Conservation (phyloP, 2,888 invertebrate genomes). For the Leptopilina myrica region DNA sequence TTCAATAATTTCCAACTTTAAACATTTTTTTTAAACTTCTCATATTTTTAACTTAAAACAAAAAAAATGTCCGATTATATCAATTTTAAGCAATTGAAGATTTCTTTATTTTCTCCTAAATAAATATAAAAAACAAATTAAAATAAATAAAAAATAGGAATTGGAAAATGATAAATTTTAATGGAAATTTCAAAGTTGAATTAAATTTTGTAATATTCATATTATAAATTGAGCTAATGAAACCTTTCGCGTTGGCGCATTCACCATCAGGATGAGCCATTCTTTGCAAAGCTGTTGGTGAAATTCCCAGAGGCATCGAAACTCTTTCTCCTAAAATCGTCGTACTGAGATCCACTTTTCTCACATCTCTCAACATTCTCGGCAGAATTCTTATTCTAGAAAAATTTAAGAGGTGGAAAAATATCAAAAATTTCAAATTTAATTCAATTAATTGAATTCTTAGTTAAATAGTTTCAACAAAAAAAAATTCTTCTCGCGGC, state of each 20-base stretch:
- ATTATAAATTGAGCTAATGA: conserved; percentile 33
- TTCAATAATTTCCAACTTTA: not conserved
- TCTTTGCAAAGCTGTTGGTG: conserved; percentile 94
- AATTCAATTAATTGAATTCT: too few relatives aligned
- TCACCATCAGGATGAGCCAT: conserved; percentile 95
- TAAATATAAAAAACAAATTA: too few relatives aligned
- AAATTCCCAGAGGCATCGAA: conserved; percentile 87
- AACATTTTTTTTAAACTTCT: not conserved
- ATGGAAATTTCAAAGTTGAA: conserved; percentile 11
- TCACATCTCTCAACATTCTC: conserved; percentile 86
- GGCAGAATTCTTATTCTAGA: conserved; percentile 88
- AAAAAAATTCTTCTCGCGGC: too few relatives aligned
- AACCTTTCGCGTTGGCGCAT: conserved; percentile 88
- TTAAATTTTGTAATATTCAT: conserved; percentile 41
- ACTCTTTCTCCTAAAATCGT: conserved; percentile 82
- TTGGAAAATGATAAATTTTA: conserved; percentile 26
- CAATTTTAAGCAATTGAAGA: not conserved
- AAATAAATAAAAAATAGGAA: too few relatives aligned
- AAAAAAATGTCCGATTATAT: not conserved
- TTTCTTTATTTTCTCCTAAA: too few relatives aligned
- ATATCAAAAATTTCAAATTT: too few relatives aligned
- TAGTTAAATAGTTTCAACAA: too few relatives aligned
- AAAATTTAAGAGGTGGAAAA: not conserved
- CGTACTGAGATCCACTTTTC: conserved; percentile 81
- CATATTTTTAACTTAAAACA: not conserved